Conservation (phyloP, 2,113 vertebrate species). For the Spea bombifrons region DNA sequence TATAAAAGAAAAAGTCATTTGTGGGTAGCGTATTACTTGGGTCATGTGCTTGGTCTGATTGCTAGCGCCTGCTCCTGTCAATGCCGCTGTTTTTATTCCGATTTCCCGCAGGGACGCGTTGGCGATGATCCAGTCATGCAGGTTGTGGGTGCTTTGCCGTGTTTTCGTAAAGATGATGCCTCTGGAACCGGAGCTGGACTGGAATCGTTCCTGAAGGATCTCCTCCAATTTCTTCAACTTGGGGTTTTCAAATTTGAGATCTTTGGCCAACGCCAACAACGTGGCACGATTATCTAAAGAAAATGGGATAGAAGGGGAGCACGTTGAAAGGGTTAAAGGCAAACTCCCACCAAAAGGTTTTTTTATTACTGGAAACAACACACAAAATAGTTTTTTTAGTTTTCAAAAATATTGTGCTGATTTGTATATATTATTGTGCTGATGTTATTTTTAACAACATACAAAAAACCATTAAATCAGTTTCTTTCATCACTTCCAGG, state of each 20-base stretch:
- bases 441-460: not conserved
- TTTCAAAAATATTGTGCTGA: not conserved
- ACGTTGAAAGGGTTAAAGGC: not conserved
- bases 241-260: conserved; percentile 72
- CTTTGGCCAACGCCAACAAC: conserved; percentile 55
- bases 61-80: conserved; percentile 72
- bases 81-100: conserved; percentile 64
- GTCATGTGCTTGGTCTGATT: conserved; percentile 80
- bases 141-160: conserved; percentile 70
- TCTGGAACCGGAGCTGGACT: conserved; percentile 43
- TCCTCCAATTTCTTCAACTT: conserved; percentile 72
- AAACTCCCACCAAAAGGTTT: not conserved
- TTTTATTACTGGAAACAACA: too few relatives aligned
- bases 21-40: too few relatives aligned
- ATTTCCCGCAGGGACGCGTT: conserved; percentile 52
- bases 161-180: conserved; percentile 85
- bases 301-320: too few relatives aligned
- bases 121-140: conserved; percentile 76
- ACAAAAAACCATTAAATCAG: not conserved
- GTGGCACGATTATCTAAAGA: conserved; percentile 47
- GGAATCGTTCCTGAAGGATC: conserved; percentile 72
- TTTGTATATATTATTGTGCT: not conserved
- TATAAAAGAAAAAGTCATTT: too few relatives aligned
- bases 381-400: too few relatives aligned
- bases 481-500: not conserved